A percentile compares a stretch with the other conserved stretches of the same genome.
Evolutionary conservation across 2,888 invertebrate genomes (phyloP).

Genomic region (Altica lythri): DNA sequence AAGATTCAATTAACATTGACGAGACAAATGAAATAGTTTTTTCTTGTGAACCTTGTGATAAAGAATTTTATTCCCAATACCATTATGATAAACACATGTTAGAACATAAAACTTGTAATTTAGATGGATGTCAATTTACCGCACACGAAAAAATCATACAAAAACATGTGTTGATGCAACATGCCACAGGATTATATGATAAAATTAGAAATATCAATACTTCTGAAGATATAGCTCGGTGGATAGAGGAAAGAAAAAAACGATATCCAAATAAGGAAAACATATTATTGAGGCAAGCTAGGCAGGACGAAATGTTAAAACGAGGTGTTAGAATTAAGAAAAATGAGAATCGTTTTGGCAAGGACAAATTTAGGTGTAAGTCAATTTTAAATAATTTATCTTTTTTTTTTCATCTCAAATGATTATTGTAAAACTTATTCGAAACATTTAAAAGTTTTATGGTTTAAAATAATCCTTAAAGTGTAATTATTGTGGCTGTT

Average conservation of each 20-base stretch:
- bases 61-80: conserved; percentile 67
- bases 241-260: conserved; percentile 81
- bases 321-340: conserved; percentile 73
- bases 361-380: conserved; percentile 55
- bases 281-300: conserved; percentile 65
- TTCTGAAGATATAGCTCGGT: conserved; percentile 82
- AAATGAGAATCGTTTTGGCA: conserved; percentile 54
- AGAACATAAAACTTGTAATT: conserved; percentile 79
- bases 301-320: conserved; percentile 67
- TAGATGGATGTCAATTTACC: conserved; percentile 79
- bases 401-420: no score
- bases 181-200: conserved; percentile 80
- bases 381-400: no score
- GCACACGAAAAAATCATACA: conserved; percentile 80
- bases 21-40: conserved; percentile 46
- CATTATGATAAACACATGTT: conserved; percentile 69
- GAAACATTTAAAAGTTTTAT: no score
- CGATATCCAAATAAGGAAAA: conserved; percentile 62
- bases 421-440: no score
- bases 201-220: conserved; percentile 75
- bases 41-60: conserved; percentile 83
- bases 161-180: conserved; percentile 82
- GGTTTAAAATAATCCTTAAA: no score
- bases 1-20: no score
- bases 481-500: no score